A percentile compares a stretch with the other conserved stretches of the same genome.
phyloP scores from a whole-genome alignment of 2,113 vertebrate genomes.

The Protobothrops mucrosquamatus region DNA sequence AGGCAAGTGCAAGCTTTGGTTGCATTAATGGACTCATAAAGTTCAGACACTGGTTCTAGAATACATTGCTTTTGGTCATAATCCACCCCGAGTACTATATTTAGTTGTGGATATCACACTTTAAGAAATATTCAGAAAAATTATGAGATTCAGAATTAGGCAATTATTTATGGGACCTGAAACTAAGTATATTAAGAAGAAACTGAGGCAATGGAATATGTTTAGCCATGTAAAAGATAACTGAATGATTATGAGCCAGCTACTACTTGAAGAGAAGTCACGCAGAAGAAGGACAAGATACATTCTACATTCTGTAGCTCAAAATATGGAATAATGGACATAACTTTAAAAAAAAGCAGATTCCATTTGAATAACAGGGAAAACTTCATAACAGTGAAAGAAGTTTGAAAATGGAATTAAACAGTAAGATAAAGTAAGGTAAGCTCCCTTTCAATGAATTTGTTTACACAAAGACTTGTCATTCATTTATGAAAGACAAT shows the following conservation, averaged over 20 bases:
- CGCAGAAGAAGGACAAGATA: neutral
- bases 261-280: neutral
- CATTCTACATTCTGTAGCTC: neutral
- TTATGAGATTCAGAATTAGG: neutral
- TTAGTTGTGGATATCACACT: neutral
- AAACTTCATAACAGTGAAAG: neutral
- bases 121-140: neutral
- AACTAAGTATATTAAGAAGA: neutral
- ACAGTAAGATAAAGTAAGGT: neutral
- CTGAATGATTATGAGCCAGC: neutral
- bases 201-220: neutral
- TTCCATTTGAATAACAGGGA: neutral
- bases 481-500: neutral
- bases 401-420: neutral
- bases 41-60: neutral
- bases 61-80: neutral
- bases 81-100: neutral
- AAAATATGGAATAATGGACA: neutral
- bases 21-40: neutral
- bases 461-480: neutral
- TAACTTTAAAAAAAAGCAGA: neutral
- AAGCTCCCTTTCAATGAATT: neutral
- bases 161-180: neutral
- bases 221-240: neutral
- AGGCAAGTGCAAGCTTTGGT: neutral